Percentiles rank a stretch among this genome's conserved stretches.
These are phyloP conservation scores for Garra rufa DNA, from an alignment of 2,113 vertebrate genomes.

Conservation along the genomic window DNA sequence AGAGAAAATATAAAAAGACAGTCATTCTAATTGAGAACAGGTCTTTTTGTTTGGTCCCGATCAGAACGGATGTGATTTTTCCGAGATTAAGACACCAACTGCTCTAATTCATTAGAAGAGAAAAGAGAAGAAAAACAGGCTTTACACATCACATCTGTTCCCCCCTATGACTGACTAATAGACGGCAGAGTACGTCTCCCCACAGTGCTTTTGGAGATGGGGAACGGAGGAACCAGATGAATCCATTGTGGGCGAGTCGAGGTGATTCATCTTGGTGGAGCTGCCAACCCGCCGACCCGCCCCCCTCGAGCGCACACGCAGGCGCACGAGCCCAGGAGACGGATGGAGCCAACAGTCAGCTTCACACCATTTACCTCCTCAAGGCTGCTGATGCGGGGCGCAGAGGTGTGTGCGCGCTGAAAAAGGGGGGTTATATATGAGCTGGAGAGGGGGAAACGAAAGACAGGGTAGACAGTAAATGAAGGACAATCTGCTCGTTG, in stretches of 20 bases:
- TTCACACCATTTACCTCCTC: constrained; percentile 78
- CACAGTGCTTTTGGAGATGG: constrained; percentile 63
- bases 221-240: constrained; percentile 66
- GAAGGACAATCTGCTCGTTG: constrained; percentile 73
- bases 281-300: constrained; percentile 57
- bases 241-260: constrained; percentile 70
- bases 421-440: constrained; percentile 31
- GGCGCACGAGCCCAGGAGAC: constrained; percentile 64
- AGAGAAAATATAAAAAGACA: constrained; percentile 42
- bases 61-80: constrained; percentile 43
- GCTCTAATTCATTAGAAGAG: constrained; percentile 50
- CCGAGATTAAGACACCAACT: constrained; percentile 53
- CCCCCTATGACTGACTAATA: constrained; percentile 48
- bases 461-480: constrained; percentile 68
- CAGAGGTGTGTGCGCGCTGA: constrained; percentile 35
- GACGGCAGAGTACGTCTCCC: constrained; percentile 48
- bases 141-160: constrained; percentile 49
- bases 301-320: constrained; percentile 29
- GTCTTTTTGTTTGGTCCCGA: constrained; percentile 49
- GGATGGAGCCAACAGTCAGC: constrained; percentile 75
- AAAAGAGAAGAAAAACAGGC: constrained; percentile 48
- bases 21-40: constrained; percentile 51
- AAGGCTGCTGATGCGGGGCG: constrained; percentile 66
- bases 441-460: constrained; percentile 49
- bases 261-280: constrained; percentile 74